Evolutionary conservation across 2,113 vertebrate genomes (phyloP).

Genomic region (Megaptera novaeangliae): DNA sequence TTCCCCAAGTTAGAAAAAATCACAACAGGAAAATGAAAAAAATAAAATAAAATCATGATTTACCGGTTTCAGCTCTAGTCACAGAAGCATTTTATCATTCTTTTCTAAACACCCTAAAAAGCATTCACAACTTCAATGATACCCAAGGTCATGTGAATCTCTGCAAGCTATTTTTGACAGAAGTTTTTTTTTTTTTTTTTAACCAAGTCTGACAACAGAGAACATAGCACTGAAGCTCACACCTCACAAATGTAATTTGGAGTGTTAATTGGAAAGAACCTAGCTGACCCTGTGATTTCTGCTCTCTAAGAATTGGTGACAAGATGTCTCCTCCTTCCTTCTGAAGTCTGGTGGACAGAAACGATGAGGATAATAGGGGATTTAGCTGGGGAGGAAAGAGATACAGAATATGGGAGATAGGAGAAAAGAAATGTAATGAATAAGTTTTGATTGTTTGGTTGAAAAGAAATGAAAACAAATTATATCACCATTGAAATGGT

Average conservation of each 20-base stretch:
- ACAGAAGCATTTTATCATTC: slow-evolving; percentile 47
- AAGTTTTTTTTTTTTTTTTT: slow-evolving; percentile 45
- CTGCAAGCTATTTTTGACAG: slow-evolving; percentile 61
- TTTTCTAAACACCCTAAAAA: slow-evolving; percentile 54
- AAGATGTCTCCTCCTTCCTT: not conserved
- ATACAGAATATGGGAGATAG: not conserved
- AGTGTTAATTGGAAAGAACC: slow-evolving; percentile 77
- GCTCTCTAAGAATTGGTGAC: slow-evolving; percentile 21
- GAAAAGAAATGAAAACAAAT: not conserved
- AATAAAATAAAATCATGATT: not conserved
- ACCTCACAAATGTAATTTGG: slow-evolving; percentile 69
- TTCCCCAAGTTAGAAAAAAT: not conserved
- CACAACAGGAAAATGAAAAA: not conserved
- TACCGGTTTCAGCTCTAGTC: not conserved
- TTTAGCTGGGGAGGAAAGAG: not conserved
- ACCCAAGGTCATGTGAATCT: slow-evolving; percentile 59
- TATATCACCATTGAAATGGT: not conserved
- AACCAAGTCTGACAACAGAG: slow-evolving; percentile 50
- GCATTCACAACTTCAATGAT: slow-evolving; percentile 67
- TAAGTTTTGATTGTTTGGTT: not conserved
- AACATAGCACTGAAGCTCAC: slow-evolving; percentile 32
- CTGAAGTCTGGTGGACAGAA: not conserved
- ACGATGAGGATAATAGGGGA: not conserved
- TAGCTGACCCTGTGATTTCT: slow-evolving; percentile 53
- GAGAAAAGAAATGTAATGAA: not conserved